Base-by-base conservation (phyloP, 1,140 invertebrate species). In the Drosophila bocki region DNA sequence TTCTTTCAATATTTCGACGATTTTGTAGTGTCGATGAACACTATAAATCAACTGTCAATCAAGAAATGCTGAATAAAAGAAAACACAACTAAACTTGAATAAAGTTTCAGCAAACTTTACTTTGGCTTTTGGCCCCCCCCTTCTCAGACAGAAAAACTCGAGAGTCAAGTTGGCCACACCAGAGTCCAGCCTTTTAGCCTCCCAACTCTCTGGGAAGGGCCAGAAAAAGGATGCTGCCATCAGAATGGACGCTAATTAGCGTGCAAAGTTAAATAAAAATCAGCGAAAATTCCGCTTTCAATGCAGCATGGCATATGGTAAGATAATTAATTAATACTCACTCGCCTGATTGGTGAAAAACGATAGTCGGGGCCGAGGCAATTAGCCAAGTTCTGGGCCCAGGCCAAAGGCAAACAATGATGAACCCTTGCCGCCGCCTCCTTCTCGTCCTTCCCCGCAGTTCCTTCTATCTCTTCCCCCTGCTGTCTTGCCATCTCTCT, bases 261-360 rank as follows among this genome's bases (percentile, higher is more conserved):
- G 62, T 50, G 56, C 62, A 82, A 83, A 83, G 70, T 83, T 83
- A 75, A 83, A 83, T 74, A 75, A 80, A 83, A 83, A 83, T 83
- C 76, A 79, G 75, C 75, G 39, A 79, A 83, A 83, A 83, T 65
- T 76, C 60, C 50, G 68, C 67, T 82, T 75, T 82, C 80, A 80
- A 82, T 74, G 70, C 69, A 79, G 60, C 77, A 74, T 76, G 80
- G 76, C 80, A 83, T 83, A 83, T 83, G 80, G 70, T 62, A 78
- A 76, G 80, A 83, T 83, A 83, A 83, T 83, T 83, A 83, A 83
- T 83, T 83, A 83, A 82, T 69, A 75, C 70, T 76, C 67, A 83
- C 75, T 83, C 60, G 64, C 68, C 57, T 83, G 80, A 83, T 83
- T 83, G 80, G 76, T 83, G 76, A 75, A 82, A 78, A 74, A 67